Percentiles rank a stretch among this genome's conserved stretches.
Evolutionary conservation across 1,140 invertebrate species (phyloP).

Genomic region (Drosophila persimilis): DNA sequence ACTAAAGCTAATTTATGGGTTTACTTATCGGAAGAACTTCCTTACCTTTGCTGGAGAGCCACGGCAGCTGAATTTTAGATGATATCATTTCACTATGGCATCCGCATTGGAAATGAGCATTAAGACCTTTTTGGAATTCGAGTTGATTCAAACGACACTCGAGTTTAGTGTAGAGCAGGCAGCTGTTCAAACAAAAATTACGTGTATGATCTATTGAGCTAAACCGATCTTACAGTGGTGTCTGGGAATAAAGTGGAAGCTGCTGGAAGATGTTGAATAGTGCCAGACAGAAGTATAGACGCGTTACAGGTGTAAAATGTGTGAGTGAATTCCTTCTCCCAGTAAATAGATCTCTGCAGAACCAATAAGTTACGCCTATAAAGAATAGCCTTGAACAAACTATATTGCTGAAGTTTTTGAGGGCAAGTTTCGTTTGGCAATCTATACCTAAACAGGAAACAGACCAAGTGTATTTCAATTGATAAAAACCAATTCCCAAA

Average conservation of each 20-base stretch:
- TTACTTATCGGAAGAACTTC: too few species aligned
- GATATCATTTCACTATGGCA: slow-evolving; percentile 27
- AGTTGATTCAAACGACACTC: background rate
- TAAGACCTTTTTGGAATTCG: background rate
- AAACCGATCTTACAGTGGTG: slow-evolving; percentile 13
- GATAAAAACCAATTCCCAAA: slow-evolving; percentile 2
- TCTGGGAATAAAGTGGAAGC: slow-evolving; percentile 7
- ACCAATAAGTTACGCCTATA: too few species aligned
- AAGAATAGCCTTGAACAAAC: too few species aligned
- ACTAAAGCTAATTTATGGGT: too few species aligned
- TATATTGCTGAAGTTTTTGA: too few species aligned
- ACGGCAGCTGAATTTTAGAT: background rate
- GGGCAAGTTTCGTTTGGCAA: too few species aligned
- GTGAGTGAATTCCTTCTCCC: too few species aligned
- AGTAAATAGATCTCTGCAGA: too few species aligned
- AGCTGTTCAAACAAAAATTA: slow-evolving; percentile 33
- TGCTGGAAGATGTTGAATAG: background rate
- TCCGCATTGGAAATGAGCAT: slow-evolving; percentile 19
- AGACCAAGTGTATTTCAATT: background rate
- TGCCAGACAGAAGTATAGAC: too few species aligned
- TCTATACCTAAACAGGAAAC: background rate
- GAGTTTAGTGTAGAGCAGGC: slow-evolving; percentile 5
- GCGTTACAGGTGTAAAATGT: too few species aligned
- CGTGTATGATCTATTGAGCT: slow-evolving; percentile 6
- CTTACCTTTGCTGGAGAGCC: slow-evolving; percentile 10